These are phyloP conservation scores for Athene noctua DNA, from an alignment of 2,113 vertebrate genomes.

Conservation along the genomic window DNA sequence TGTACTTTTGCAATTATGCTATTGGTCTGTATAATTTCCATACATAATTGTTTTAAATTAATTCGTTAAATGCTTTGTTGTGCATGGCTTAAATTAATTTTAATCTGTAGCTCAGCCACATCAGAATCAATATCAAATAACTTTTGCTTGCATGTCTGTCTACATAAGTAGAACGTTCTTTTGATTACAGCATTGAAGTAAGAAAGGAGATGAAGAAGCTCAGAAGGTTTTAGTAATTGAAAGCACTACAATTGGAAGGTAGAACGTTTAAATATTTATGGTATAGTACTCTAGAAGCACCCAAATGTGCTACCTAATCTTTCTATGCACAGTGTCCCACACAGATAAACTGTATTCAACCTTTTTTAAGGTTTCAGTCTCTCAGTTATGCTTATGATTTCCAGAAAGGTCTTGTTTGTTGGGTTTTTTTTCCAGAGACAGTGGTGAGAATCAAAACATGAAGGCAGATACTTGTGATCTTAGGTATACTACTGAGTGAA, in stretches of 20 bases:
- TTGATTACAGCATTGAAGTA: neutral
- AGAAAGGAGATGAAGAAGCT: neutral
- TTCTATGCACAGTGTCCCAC: neutral
- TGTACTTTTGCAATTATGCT: constrained; percentile 12
- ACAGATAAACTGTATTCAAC: neutral
- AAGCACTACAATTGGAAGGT: neutral
- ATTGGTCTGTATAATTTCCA: constrained; percentile 5
- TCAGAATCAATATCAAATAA: neutral
- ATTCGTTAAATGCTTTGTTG: constrained; percentile 15
- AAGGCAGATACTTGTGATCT: neutral
- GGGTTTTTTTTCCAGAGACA: neutral
- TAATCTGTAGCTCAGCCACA: neutral
- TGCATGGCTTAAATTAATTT: neutral
- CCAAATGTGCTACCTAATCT: neutral
- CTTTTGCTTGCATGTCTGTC: neutral
- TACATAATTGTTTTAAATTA: constrained; percentile 12
- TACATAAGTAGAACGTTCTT: neutral
- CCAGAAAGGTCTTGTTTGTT: neutral
- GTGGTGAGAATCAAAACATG: neutral
- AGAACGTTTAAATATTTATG: neutral
- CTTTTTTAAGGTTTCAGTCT: neutral
- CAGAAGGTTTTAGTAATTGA: neutral
- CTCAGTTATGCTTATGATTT: neutral
- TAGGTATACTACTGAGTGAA: neutral
- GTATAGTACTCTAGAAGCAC: neutral